Evolutionary conservation across 2,113 vertebrate species (phyloP).

Genomic region (Microcebus jonahi): DNA sequence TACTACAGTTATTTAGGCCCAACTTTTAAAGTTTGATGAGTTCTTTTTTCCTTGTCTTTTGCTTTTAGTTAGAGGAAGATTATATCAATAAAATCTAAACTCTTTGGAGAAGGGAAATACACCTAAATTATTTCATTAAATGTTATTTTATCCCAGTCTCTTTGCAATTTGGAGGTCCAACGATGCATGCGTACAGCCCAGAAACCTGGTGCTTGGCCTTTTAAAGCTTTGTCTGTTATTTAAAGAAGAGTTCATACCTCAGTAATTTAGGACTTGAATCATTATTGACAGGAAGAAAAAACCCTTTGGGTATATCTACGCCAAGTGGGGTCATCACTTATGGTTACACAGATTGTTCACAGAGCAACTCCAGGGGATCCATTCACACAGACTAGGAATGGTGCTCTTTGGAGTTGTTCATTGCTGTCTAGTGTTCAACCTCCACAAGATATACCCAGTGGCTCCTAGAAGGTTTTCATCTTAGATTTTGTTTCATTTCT

Average conservation of each 20-base stretch:
- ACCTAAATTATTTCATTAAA: background rate
- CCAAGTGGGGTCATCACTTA: background rate
- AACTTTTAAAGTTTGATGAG: background rate
- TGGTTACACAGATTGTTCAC: background rate
- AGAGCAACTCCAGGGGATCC: background rate
- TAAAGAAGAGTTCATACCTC: background rate
- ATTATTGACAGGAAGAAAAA: background rate
- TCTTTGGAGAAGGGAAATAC: background rate
- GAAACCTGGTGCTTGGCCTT: background rate
- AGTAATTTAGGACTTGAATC: background rate
- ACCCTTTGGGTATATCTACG: background rate
- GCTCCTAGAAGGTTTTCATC: background rate
- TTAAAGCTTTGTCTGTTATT: conserved; percentile 2
- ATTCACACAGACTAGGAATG: background rate
- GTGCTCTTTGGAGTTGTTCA: background rate
- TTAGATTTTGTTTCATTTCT: conserved; percentile 20
- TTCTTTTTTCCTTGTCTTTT: conserved; percentile 28
- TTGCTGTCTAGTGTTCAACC: background rate
- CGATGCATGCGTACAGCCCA: background rate
- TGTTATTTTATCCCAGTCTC: background rate
- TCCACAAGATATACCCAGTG: background rate
- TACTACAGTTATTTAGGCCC: background rate
- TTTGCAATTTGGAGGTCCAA: background rate
- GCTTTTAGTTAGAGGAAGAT: background rate
- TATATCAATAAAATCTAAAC: background rate